A percentile compares a stretch with the other conserved stretches of the same genome.
Evolutionary conservation across 2,797 vertebrate species (phyloP).

Genomic region (Helarctos malayanus): DNA sequence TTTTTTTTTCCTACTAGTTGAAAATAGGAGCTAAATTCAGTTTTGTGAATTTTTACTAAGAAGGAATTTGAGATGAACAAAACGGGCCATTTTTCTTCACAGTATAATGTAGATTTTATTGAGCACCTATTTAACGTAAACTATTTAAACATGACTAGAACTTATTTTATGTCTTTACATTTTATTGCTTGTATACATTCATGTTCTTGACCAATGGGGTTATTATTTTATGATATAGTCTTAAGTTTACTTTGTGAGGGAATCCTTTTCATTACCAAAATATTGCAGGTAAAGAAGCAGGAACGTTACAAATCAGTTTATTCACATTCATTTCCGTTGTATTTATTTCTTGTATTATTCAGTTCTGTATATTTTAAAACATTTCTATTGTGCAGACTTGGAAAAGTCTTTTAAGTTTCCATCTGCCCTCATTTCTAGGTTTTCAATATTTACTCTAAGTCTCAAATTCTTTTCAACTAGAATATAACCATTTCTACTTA

Average conservation of each 20-base stretch:
- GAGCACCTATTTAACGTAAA: not conserved
- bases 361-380: not conserved
- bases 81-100: not conserved
- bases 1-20: not conserved
- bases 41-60: conserved; percentile 17
- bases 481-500: not conserved
- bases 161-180: conserved; percentile 15
- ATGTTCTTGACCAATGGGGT: not conserved
- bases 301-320: not conserved
- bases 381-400: not conserved
- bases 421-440: not conserved
- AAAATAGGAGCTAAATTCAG: not conserved
- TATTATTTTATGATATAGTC: not conserved
- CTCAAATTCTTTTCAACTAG: not conserved
- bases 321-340: not conserved
- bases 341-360: not conserved
- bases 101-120: conserved; percentile 5
- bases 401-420: not conserved
- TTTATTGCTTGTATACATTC: not conserved
- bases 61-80: not conserved
- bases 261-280: not conserved
- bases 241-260: not conserved
- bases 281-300: not conserved
- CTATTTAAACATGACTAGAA: not conserved
- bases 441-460: conserved; percentile 31